A percentile compares a stretch with the other conserved stretches of the same genome.
Conservation (phyloP, 2,888 invertebrate genomes). For the Molorchus minor region DNA sequence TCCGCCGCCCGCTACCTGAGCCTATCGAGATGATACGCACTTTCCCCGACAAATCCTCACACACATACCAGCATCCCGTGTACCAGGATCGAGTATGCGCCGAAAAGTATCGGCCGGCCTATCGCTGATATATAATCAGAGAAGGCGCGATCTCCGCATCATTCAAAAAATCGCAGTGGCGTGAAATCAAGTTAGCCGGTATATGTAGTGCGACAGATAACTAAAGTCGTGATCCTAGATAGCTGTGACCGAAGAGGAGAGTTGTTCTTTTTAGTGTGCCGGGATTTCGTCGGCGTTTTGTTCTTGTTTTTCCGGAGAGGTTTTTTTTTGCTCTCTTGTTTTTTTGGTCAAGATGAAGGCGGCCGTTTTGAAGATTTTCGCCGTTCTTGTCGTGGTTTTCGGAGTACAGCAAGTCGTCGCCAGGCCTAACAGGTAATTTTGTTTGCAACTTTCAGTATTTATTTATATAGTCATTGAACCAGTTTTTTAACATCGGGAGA, state of each 20-base stretch:
- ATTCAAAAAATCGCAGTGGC: conserved; percentile 42
- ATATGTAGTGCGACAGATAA: conserved; percentile 16
- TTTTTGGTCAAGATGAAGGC: conserved; percentile 31
- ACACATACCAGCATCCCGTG: background rate
- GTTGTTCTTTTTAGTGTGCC: conserved; percentile 15
- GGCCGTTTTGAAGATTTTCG: conserved; percentile 32
- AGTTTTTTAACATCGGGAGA: no score
- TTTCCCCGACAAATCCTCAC: background rate
- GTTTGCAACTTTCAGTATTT: no score
- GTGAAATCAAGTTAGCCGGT: conserved; percentile 30
- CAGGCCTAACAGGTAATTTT: conserved; percentile 44
- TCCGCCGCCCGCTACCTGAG: no score
- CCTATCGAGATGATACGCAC: background rate
- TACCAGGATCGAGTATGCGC: conserved; percentile 16
- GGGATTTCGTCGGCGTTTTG: conserved; percentile 10
- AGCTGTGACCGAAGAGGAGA: conserved; percentile 1
- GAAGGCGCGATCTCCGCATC: conserved; percentile 32
- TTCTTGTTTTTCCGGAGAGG: background rate
- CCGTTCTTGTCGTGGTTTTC: conserved; percentile 36
- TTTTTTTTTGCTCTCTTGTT: conserved; percentile 1
- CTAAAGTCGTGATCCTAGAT: conserved; percentile 7
- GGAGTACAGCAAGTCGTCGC: conserved; percentile 41
- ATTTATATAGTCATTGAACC: no score
- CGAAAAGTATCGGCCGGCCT: conserved; percentile 1
- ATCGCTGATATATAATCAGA: conserved; percentile 32